A percentile compares a stretch with the other conserved stretches of the same genome.
Conservation (phyloP, 2,113 vertebrate genomes). For the Patagioenas fasciata region DNA sequence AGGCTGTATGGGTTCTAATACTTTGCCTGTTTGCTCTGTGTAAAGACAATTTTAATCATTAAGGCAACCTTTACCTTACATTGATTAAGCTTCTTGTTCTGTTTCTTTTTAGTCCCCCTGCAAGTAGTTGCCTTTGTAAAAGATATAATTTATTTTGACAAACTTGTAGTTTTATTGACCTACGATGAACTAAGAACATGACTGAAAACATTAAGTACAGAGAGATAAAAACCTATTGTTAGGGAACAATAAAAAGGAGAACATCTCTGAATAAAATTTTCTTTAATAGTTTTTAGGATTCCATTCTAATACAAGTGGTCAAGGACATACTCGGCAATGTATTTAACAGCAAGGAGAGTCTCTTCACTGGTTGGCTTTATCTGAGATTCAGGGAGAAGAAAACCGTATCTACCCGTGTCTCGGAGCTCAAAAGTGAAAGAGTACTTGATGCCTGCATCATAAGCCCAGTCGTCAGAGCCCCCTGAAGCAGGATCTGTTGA, state of each 20-base stretch:
- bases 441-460: constrained; percentile 92
- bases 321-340: constrained; percentile 84
- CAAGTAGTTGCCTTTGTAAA: not conserved
- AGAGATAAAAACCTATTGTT: not conserved
- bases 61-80: not conserved
- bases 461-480: constrained; percentile 96
- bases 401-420: constrained; percentile 88
- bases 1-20: not conserved
- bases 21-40: not conserved
- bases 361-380: constrained; percentile 92
- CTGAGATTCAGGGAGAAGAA: constrained; percentile 90
- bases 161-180: not conserved
- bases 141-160: not conserved
- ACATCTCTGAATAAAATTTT: not conserved
- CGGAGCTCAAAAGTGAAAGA: constrained; percentile 94
- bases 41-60: constrained; percentile 1
- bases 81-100: not conserved
- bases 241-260: not conserved
- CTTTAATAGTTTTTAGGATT: constrained; percentile 5
- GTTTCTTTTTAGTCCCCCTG: not conserved
- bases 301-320: constrained; percentile 80
- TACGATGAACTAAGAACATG: not conserved
- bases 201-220: not conserved
- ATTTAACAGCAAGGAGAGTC: constrained; percentile 90
- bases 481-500: constrained; percentile 88